Evolutionary conservation across 2,888 invertebrate species (phyloP).

Genomic region (Torymus auratus): DNA sequence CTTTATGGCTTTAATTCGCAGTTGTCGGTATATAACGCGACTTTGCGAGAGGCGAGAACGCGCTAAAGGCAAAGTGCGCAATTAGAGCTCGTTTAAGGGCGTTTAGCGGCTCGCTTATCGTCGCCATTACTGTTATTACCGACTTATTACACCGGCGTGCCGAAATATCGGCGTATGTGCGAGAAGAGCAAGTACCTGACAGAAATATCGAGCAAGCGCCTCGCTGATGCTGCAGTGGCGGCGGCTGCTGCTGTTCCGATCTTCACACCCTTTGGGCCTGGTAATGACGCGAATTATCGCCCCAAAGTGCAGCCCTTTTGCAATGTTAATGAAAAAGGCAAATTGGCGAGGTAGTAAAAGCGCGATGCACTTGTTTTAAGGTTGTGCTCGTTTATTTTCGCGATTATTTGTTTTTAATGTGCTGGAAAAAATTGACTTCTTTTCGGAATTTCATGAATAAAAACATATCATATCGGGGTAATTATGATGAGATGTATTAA

Average conservation of each 20-base stretch:
- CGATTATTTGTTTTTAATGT: slow-evolving; percentile 4
- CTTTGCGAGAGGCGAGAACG: slow-evolving; percentile 23
- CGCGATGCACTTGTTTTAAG: neutral
- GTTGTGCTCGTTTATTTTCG: neutral
- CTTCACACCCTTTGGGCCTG: slow-evolving; percentile 36
- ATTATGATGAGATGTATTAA: no score
- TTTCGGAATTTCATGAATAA: no score
- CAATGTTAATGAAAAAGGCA: slow-evolving; percentile 36
- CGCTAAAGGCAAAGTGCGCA: slow-evolving; percentile 63
- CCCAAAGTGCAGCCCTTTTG: slow-evolving; percentile 30
- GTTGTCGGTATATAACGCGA: slow-evolving; percentile 42
- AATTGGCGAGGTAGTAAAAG: slow-evolving; percentile 5
- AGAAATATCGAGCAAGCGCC: slow-evolving; percentile 9
- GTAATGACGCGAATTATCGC: slow-evolving; percentile 48
- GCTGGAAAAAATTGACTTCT: no score
- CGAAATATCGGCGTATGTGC: slow-evolving; percentile 59
- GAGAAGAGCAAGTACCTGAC: slow-evolving; percentile 10
- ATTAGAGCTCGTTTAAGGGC: slow-evolving; percentile 75
- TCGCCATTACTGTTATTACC: slow-evolving; percentile 75
- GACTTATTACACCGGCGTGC: slow-evolving; percentile 72
- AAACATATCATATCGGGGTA: no score
- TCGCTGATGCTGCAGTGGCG: neutral
- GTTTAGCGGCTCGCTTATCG: slow-evolving; percentile 74
- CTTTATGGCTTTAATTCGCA: slow-evolving; percentile 61
- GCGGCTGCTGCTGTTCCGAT: neutral